phyloP scores from a whole-genome alignment of 1,140 invertebrate species.

The Eulimnadia texana region DNA sequence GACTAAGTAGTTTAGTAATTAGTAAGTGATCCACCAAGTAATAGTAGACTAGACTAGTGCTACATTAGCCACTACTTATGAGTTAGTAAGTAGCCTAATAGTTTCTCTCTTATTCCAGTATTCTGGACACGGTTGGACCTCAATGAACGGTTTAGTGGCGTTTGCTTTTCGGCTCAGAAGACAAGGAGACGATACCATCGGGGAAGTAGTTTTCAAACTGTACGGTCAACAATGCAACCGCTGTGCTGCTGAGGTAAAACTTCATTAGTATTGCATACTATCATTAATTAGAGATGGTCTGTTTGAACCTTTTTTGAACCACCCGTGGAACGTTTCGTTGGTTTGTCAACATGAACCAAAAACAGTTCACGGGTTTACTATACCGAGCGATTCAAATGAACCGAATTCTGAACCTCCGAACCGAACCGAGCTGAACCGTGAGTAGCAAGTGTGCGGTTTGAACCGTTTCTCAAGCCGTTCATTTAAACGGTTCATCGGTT shows the following conservation, averaged over 20 bases:
- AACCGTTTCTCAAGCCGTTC: too few species aligned
- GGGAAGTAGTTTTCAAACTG: slow-evolving; percentile 32
- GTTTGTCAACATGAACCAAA: neutral
- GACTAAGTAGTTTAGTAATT: too few species aligned
- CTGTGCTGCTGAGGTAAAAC: slow-evolving; percentile 21
- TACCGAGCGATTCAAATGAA: too few species aligned
- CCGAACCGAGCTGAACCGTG: too few species aligned
- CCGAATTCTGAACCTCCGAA: too few species aligned
- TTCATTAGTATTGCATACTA: neutral
- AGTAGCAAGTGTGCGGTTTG: too few species aligned
- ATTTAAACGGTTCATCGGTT: too few species aligned
- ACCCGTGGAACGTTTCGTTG: neutral
- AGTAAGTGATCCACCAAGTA: too few species aligned
- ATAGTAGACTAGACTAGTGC: neutral
- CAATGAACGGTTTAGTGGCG: slow-evolving; percentile 36
- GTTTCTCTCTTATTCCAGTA: slow-evolving; percentile 24
- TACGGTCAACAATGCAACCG: slow-evolving; percentile 36
- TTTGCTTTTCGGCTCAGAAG: slow-evolving; percentile 34
- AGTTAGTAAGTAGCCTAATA: neutral
- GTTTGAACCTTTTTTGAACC: neutral
- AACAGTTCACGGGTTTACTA: too few species aligned
- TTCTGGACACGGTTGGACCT: slow-evolving; percentile 38
- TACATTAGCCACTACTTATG: neutral
- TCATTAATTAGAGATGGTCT: neutral
- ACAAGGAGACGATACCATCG: slow-evolving; percentile 18